Evolutionary conservation across 2,113 vertebrate genomes (phyloP).

Genomic region (Paramisgurnus dabryanus): DNA sequence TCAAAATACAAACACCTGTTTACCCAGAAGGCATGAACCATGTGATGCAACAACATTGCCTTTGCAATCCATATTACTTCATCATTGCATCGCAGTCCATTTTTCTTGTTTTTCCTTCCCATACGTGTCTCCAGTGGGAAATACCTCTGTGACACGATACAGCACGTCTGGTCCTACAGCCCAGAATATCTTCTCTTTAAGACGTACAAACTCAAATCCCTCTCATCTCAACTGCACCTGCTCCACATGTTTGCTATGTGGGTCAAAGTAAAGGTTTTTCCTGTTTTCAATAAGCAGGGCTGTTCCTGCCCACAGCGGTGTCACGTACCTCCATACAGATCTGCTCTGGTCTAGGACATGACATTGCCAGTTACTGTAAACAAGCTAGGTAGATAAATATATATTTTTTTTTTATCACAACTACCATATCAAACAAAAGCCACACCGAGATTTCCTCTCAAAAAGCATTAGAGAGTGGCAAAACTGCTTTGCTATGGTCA

Average conservation of each 20-base stretch:
- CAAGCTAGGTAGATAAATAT: slow-evolving; percentile 41
- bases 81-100: slow-evolving; percentile 17
- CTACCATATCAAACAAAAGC: neutral
- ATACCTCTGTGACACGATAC: slow-evolving; percentile 13
- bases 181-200: slow-evolving; percentile 41
- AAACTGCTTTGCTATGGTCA: neutral
- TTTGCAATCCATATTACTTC: slow-evolving; percentile 46
- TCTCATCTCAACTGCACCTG: slow-evolving; percentile 42
- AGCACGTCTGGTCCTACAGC: slow-evolving; percentile 19
- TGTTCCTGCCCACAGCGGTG: slow-evolving; percentile 65
- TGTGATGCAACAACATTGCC: slow-evolving; percentile 46
- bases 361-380: slow-evolving; percentile 55
- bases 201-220: slow-evolving; percentile 9
- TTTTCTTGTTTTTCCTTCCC: slow-evolving; percentile 24
- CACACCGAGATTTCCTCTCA: neutral
- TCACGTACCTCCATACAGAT: slow-evolving; percentile 46
- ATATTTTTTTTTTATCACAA: neutral
- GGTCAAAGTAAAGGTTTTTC: slow-evolving; percentile 68
- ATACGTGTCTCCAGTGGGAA: slow-evolving; percentile 16
- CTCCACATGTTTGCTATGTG: slow-evolving; percentile 65
- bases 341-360: slow-evolving; percentile 62
- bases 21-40: neutral
- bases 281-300: slow-evolving; percentile 66
- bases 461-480: too few species aligned
- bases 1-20: slow-evolving; percentile 36